phyloP scores from a whole-genome alignment of 2,113 vertebrate genomes.

The Heloderma charlesbogerti region DNA sequence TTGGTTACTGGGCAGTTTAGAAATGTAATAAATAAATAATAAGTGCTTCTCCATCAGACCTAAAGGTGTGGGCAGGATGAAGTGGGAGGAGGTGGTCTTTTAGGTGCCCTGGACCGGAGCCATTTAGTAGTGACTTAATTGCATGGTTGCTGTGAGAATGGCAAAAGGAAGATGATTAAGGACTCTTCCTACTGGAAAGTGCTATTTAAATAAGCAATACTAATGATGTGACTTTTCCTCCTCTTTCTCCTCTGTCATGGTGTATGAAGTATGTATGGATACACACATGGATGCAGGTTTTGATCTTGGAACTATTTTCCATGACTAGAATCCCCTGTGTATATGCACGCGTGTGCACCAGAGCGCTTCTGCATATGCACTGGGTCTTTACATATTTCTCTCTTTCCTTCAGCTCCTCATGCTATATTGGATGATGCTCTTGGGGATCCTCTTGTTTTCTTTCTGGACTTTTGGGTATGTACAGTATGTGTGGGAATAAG shows the following conservation, averaged over 20 bases:
- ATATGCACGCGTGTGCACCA: too few relatives aligned
- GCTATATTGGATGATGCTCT: neutral
- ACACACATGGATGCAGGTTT: neutral
- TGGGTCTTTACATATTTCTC: too few relatives aligned
- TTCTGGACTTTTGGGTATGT: neutral
- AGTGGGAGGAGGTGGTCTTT: neutral
- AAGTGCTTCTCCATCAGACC: neutral
- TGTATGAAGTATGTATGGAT: neutral
- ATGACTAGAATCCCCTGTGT: neutral
- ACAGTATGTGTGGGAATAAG: neutral
- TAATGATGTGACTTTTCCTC: neutral
- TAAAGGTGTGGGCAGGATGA: too few relatives aligned
- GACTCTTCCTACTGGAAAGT: neutral
- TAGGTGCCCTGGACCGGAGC: neutral
- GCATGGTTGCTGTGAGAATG: neutral
- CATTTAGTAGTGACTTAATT: neutral
- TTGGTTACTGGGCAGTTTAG: too few relatives aligned
- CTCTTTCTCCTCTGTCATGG: neutral
- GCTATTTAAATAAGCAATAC: neutral
- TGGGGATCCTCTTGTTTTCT: neutral
- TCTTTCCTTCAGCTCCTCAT: neutral
- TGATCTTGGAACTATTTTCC: neutral
- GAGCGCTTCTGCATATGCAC: neutral
- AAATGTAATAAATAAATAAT: too few relatives aligned
- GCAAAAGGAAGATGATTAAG: neutral